Evolutionary conservation across 2,113 vertebrate genomes (phyloP), one percentile per base, ranked within the genome.

Genomic region (Cercopithecus mona): DNA sequence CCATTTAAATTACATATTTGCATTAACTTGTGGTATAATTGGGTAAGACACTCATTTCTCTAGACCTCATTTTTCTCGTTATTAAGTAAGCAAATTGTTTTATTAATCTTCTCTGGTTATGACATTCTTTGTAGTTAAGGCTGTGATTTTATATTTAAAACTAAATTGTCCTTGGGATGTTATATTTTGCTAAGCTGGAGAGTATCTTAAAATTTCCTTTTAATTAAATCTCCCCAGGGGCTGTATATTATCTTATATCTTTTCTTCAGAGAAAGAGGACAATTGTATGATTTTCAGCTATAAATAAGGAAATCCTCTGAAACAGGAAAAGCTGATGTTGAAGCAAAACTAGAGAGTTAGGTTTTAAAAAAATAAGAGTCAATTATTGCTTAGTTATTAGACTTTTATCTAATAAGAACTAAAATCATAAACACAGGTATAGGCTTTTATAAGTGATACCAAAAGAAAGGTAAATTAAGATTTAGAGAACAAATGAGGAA

Each of bases 141-240:
- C 61, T 61, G 22, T 90, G 13, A 38, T 78, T 96, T 93, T 88
- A 50, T 55, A n/a, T 75, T 64, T 88, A 93, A 96, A 96, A 93
- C 10, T n/a, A 30, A 55, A 12, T 43, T 88, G 12, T 35, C 70
- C 52, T 70, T 80, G 8, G 25, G 4, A 38, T 66, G 17, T 55
- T 92, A 52, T 4, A 57, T 80, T 94, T 68, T 94, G 52, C 45
- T 50, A 16, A 95, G 64, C 38, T 94, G 3, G 50, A 84, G 8
- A 35, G 11, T 59, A 92, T 18, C 35, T 81, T 82, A 57, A 96
- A 57, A 57, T 52, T 90, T 40, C 16, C 6, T 91, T 88, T 78
- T 66, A 88, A 90, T 88, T 66, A 84, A 92, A 78, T 94, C 2
- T 86, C 8, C 30, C 32, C 45, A 25, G 32, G 38, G 10, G 20